These are phyloP conservation scores for Acrocephalus scirpaceus DNA, from an alignment of 2,797 vertebrate species.

Conservation along the genomic window DNA sequence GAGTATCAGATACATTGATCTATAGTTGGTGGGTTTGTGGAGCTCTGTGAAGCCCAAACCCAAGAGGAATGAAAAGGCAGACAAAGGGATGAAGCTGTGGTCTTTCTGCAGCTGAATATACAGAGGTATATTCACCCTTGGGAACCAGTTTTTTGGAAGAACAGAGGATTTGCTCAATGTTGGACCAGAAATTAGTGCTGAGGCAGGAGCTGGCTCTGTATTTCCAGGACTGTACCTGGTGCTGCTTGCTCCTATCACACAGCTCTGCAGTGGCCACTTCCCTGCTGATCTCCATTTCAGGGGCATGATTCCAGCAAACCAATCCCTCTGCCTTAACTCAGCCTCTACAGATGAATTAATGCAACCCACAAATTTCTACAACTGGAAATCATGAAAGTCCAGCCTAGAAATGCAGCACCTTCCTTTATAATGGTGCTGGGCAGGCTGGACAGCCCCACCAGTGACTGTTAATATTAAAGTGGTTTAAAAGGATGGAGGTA, in stretches of 20 bases:
- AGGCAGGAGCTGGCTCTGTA: not conserved
- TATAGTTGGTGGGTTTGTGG: not conserved
- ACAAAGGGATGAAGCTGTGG: not conserved
- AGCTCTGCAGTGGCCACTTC: not conserved
- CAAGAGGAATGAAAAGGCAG: conserved; percentile 8
- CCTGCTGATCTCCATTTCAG: not conserved
- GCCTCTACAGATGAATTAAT: not conserved
- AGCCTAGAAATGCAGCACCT: not conserved
- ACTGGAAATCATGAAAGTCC: not conserved
- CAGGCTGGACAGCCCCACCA: not conserved
- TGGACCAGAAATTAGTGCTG: not conserved
- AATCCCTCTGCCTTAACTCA: not conserved
- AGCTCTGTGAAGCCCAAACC: conserved; percentile 4
- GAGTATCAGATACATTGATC: not conserved
- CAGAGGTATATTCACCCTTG: not conserved
- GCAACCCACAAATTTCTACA: not conserved
- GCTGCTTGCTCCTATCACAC: not conserved
- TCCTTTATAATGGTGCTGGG: not conserved
- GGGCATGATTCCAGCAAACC: not conserved
- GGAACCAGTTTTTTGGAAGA: not conserved
- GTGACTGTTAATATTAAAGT: not conserved
- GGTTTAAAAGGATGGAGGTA: not conserved
- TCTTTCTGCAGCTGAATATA: not conserved
- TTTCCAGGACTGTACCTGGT: not conserved
- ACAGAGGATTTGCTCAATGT: not conserved